Base-by-base conservation (phyloP, 1,140 invertebrate species). In the Episyrphus balteatus region DNA sequence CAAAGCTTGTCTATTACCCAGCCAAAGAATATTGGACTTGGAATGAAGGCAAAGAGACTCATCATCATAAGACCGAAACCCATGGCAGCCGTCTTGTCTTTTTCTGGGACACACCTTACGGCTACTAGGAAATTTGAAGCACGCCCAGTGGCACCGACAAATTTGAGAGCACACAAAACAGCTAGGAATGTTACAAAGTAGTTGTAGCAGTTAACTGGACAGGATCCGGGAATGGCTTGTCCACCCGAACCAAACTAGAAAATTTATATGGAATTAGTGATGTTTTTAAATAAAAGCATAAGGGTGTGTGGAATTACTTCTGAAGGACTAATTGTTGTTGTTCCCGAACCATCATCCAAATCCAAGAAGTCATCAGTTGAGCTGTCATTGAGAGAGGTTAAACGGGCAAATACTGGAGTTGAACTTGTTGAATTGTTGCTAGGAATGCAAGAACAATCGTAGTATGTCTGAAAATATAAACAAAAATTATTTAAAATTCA, bases 11-110 rank as follows among this genome's bases (percentile, higher is more conserved):
- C 83, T 54, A 84, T 72, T 44, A 84, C 77, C 54, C 74, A 78
- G 49, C 83, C 83, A 57, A 83, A 84, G 32, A 84, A 69, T 50
- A 85, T 84, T 13, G 83, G 83, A 34, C 80, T 80, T 1, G 82
- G 82, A 56, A 84, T 81, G 44, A 83, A 81, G 14, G 80, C 79
- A 44, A 81, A 78, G 42, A 84, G 68, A 31, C 80, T 81, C 72
- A 81, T 76, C 33, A 82, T 69, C 50, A 74, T 80, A 51, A 83
- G 63, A 39, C 76, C 74, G 44, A 83, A 78, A 30, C 80, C 81
- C 76, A 83, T 81, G 0, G 82, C 78, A 0, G 82, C 79, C 1
- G 81, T 72, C 58, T 84, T 84, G 56, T 84, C 82, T 57, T 79
- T 78, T 53, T 83, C 81, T 10, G 81, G 79, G 1, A 84, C 80